phyloP scores from a whole-genome alignment of 64 coral and sea anemone genomes.

The Cladopsammia gracilis region DNA sequence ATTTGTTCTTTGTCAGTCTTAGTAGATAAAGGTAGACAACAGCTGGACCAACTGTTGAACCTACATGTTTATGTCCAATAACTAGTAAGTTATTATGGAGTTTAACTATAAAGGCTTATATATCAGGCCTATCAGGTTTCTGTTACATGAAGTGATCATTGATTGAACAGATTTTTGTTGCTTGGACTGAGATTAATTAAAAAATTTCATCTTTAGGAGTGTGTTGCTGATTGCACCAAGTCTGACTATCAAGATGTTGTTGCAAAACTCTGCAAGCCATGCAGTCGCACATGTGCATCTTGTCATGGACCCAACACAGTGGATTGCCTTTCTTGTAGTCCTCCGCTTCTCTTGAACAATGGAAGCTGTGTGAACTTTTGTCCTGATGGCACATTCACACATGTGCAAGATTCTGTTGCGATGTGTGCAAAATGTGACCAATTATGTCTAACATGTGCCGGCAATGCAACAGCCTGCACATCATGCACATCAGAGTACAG shows the following conservation, averaged over 20 bases:
- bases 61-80: no score
- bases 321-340: conserved; percentile 83
- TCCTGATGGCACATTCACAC: conserved; percentile 71
- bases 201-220: conserved; percentile 60
- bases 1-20: no score
- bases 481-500: conserved; percentile 67
- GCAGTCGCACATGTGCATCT: conserved; percentile 72
- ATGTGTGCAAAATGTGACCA: conserved; percentile 79
- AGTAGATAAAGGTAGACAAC: no score
- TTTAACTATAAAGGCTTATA: no score
- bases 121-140: no score
- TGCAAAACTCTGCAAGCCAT: conserved; percentile 76
- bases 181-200: no score
- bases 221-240: conserved; percentile 80
- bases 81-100: no score
- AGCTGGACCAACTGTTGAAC: no score
- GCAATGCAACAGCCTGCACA: conserved; percentile 75
- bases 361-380: conserved; percentile 78
- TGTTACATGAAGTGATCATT: no score
- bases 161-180: no score
- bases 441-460: conserved; percentile 75
- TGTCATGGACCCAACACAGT: conserved; percentile 72
- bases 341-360: conserved; percentile 73
- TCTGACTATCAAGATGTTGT: conserved; percentile 49
- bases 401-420: not conserved